Percentiles rank a stretch among this genome's conserved stretches.
Evolutionary conservation across 2,113 vertebrate species (phyloP).

Genomic region (Motacilla tschutschensis): DNA sequence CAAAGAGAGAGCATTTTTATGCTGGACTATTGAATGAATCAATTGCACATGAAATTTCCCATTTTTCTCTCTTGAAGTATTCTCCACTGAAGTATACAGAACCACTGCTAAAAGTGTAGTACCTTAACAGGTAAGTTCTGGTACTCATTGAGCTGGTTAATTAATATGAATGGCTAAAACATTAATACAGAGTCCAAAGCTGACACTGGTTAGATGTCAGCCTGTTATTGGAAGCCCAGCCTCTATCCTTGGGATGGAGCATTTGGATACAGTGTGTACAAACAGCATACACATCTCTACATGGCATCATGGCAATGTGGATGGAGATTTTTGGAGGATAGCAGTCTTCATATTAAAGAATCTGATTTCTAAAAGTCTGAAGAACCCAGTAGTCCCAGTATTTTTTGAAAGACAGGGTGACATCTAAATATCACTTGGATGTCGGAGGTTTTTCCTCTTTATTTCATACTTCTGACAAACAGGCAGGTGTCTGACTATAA

Average conservation of each 20-base stretch:
- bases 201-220: not conserved
- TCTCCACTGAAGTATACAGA: not conserved
- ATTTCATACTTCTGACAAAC: not conserved
- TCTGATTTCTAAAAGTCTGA: not conserved
- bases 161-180: not conserved
- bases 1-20: not conserved
- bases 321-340: not conserved
- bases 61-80: not conserved
- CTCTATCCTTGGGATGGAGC: not conserved
- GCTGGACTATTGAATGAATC: not conserved
- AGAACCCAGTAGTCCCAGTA: not conserved
- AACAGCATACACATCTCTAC: not conserved
- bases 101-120: not conserved
- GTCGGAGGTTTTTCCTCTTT: not conserved
- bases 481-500: constrained; percentile 2
- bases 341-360: not conserved
- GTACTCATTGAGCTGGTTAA: not conserved
- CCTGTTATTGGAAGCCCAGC: not conserved
- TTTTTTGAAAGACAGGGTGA: not conserved
- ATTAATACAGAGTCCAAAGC: not conserved
- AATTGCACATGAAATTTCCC: not conserved
- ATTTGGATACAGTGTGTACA: not conserved
- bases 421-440: not conserved
- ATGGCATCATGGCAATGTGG: not conserved
- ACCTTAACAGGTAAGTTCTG: not conserved